Base-by-base conservation (phyloP, 1,140 invertebrate genomes). In the Drosophila eugracilis region DNA sequence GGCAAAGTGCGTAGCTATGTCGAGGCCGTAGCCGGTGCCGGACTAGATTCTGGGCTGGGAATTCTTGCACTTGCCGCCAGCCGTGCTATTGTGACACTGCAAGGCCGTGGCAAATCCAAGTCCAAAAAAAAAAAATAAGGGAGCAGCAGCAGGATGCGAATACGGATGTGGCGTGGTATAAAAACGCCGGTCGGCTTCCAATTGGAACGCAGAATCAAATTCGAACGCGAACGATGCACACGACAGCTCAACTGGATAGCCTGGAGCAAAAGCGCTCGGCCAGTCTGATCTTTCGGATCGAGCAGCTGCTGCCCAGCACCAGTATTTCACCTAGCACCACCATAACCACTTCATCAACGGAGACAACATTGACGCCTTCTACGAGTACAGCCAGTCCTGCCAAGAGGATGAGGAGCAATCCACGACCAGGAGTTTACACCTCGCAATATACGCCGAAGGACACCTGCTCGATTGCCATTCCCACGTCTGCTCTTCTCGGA, bases 31-130 rank as follows among this genome's bases (percentile, higher is more conserved):
- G 42, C 70, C 70, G 49, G 69, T 42, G 50, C 65, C 53, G 26
- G 65, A 28, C 62, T 6, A 59, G 42, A 67, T 66, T 41, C 50
- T 74, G 71, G 66, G 79, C 83, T 91, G 89, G 89, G 89, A 91
- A 91, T 91, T 91, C 85, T 91, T 91, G 89, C 89, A 91, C 89
- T 91, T 90, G 88, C 78, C 71, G 83, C 74, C 62, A 63, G 41
- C 37, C 62, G 70, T 84, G 70, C n/a, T 17, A 48, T 88, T 88
- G 75, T 86, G 81, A 79, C 81, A 81, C 75, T 89, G 85, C 85
- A 85, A 85, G 88, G 83, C 88, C 76, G 88, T 81, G 83, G 67
- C 88, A 90, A 84, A 90, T 86, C 78, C 63, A 30, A 79, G 28
- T 83, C 75, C 66, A 7, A 34, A 79, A 41, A n/a, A n/a, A 7